Evolutionary conservation across 2,797 vertebrate species (phyloP).

Genomic region (Morus bassanus): DNA sequence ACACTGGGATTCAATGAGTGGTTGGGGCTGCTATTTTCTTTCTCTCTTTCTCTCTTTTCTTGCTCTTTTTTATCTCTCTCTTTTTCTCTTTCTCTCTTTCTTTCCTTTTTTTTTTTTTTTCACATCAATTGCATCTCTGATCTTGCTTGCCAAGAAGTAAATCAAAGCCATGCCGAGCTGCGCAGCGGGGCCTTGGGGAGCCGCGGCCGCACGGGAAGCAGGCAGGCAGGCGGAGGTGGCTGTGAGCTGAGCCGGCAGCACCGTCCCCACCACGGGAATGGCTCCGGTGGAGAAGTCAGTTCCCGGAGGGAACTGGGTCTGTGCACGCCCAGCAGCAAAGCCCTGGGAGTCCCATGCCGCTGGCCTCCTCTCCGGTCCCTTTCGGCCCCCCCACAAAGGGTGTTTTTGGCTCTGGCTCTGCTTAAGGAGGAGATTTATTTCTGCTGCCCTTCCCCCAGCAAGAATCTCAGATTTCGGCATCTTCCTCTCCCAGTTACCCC

Average conservation of each 20-base stretch:
- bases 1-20: neutral
- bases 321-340: neutral
- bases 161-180: slow-evolving; percentile 29
- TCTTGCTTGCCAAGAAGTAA: slow-evolving; percentile 51
- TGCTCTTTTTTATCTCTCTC: neutral
- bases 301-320: neutral
- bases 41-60: neutral
- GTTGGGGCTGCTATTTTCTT: neutral
- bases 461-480: neutral
- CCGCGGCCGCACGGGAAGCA: neutral
- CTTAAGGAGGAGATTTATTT: neutral
- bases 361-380: neutral
- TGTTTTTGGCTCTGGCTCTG: neutral
- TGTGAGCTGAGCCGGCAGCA: neutral
- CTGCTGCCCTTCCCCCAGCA: slow-evolving; percentile 41
- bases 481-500: slow-evolving; percentile 29
- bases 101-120: neutral
- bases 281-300: neutral
- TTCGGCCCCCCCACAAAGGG: neutral
- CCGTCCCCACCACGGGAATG: neutral
- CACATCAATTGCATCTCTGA: slow-evolving; percentile 30
- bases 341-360: neutral
- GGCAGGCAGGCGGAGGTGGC: neutral
- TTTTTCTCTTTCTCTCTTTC: neutral
- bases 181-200: neutral